Percentiles rank a stretch among this genome's conserved stretches.
Conservation (phyloP, 1,140 invertebrate genomes). For the Penaeus vannamei region DNA sequence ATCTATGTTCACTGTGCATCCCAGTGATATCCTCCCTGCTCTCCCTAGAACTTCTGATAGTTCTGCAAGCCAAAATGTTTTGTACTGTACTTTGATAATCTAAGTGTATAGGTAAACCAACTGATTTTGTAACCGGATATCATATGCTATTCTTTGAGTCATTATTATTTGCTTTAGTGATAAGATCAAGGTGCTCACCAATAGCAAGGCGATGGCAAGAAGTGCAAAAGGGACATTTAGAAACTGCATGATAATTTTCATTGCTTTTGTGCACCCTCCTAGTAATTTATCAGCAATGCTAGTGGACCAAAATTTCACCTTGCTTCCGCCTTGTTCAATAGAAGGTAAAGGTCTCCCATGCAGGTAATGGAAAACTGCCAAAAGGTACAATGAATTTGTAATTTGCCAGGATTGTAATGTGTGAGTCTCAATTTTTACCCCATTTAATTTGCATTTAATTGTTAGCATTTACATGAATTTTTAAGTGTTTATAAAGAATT, state of each 20-base stretch:
- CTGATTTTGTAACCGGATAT: constrained; percentile 63
- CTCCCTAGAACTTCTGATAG: constrained; percentile 36
- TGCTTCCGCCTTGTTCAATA: constrained; percentile 57
- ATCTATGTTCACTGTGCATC: constrained; percentile 11
- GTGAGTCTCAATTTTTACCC: too few species aligned
- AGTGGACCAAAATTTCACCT: constrained; percentile 61
- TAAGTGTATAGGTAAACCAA: constrained; percentile 58
- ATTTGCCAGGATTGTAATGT: too few species aligned
- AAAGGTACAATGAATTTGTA: constrained; percentile 34
- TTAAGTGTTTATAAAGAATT: constrained; percentile 25
- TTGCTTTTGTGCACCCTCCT: constrained; percentile 41
- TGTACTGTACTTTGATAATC: constrained; percentile 66
- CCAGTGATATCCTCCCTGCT: constrained; percentile 37
- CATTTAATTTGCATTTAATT: constrained; percentile 23
- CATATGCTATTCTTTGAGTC: constrained; percentile 52
- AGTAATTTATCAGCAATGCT: constrained; percentile 49
- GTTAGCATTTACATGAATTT: constrained; percentile 31
- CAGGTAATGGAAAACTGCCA: constrained; percentile 59
- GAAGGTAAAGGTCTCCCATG: constrained; percentile 51
- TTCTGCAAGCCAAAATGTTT: constrained; percentile 62
- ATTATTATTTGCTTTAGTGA: constrained; percentile 42
- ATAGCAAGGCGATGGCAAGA: constrained; percentile 61
- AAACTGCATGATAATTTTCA: constrained; percentile 4
- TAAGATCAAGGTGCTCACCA: constrained; percentile 56
- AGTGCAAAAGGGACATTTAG: neutral